phyloP scores from a whole-genome alignment of 2,797 vertebrate genomes.

The Trematomus bernacchii region DNA sequence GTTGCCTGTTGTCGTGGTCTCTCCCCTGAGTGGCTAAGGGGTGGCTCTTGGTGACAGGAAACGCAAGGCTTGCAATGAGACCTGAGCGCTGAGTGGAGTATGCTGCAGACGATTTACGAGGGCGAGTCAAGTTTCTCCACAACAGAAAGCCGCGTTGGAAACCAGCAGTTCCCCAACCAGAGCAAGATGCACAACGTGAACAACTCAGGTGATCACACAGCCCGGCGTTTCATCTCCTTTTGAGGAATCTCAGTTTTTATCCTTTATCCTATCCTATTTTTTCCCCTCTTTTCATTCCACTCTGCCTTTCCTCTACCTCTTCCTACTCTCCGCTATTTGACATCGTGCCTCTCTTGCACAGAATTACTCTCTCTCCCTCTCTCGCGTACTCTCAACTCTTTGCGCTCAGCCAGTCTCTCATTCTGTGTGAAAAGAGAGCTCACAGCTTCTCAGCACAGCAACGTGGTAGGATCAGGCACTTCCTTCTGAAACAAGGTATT shows the following conservation, averaged over 20 bases:
- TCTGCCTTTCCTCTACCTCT: constrained; percentile 37
- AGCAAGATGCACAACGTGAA: constrained; percentile 96
- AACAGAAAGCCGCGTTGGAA: constrained; percentile 93
- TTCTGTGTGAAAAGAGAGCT: constrained; percentile 71
- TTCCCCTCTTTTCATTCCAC: constrained; percentile 47
- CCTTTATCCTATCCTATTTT: constrained; percentile 2
- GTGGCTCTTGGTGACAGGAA: constrained; percentile 85
- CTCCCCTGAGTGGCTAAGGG: constrained; percentile 80
- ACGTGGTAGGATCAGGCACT: constrained; percentile 72
- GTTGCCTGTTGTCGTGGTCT: constrained; percentile 73
- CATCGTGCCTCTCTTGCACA: constrained; percentile 56
- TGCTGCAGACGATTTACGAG: constrained; percentile 99
- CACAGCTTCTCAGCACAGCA: constrained; percentile 74
- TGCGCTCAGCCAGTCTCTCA: constrained; percentile 58
- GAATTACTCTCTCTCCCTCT: constrained; percentile 55
- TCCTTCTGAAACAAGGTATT: constrained; percentile 79
- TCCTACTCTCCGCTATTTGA: constrained; percentile 52
- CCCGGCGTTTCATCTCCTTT: constrained; percentile 37
- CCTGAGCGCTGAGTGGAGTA: constrained; percentile 93
- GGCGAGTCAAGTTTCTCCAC: constrained; percentile 97
- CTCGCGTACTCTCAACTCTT: constrained; percentile 66
- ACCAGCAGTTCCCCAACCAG: constrained; percentile 88
- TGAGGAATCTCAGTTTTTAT: constrained; percentile 33
- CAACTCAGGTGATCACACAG: constrained; percentile 93
- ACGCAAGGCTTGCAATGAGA: constrained; percentile 88